Base-by-base conservation (phyloP, 2,888 invertebrate genomes). In the Pterobdella sp. region DNA sequence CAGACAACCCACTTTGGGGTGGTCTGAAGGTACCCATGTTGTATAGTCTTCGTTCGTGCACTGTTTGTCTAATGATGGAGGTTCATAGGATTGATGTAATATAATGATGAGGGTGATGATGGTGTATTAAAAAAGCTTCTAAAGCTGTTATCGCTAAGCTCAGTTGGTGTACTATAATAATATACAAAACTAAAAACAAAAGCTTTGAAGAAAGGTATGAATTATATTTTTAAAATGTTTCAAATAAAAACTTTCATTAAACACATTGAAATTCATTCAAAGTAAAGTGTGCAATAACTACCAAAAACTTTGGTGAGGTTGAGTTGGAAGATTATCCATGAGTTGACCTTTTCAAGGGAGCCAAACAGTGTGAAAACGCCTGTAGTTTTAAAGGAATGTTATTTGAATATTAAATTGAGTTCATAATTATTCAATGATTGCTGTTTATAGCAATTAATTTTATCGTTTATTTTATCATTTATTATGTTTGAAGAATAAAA, bases 321-420 rank as follows among this genome's bases (percentile, higher is more conserved):
- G 29, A 89, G 84, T 78, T 91, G 91, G 65, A 92, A 88, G 65
- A 93, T 90, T n/a, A 91, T 87, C 94, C 94, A 94, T 77, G 90
- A 89, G 74, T 88, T 74, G 1, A 88, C 87, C 26, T 88, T 88
- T n/a, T 79, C 69, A 63, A 88, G 87, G 0, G 93, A 93, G 0
- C 93, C 94, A 83, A 94, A 94, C 87, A 94, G 88, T 0, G 93
- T 93, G 81, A 94, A 93, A 0, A 91, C 88, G 0, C 93, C 92
- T 0, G 93, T 92, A 81, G 92, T 93, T 82, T 93, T 92, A n/a
- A 93, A 93, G 3, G 65, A n/a, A n/a, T n/a, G n/a, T n/a, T n/a
- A n/a, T n/a, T n/a, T n/a, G n/a, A n/a, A n/a, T n/a, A n/a, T n/a
- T n/a, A n/a, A n/a, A n/a, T n/a, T n/a, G n/a, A n/a, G n/a, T n/a